These are phyloP conservation scores for Scrobipalpa atriplicella DNA, from an alignment of 2,888 invertebrate genomes.

Conservation along the genomic window DNA sequence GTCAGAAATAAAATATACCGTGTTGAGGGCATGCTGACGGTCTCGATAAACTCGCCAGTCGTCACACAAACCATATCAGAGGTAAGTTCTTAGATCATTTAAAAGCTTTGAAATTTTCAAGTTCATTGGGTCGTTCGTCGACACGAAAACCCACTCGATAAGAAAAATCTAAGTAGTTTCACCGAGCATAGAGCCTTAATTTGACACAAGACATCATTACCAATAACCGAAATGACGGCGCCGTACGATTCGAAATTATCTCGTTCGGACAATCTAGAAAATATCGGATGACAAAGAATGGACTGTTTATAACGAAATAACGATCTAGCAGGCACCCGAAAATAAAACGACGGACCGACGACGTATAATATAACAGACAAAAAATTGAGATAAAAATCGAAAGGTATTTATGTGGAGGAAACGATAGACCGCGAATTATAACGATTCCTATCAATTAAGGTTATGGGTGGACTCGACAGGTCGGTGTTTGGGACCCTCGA, in stretches of 20 bases:
- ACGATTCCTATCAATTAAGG: conserved; percentile 83
- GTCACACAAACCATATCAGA: too few relatives aligned
- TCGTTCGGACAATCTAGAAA: conserved; percentile 63
- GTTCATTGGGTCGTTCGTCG: too few relatives aligned
- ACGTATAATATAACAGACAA: conserved; percentile 74
- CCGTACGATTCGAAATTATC: conserved; percentile 64
- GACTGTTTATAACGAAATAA: conserved; percentile 80
- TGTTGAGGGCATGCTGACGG: too few relatives aligned
- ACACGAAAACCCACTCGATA: too few relatives aligned
- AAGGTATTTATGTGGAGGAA: conserved; percentile 77
- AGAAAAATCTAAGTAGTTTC: conserved; percentile 24
- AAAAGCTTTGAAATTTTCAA: too few relatives aligned
- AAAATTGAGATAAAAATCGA: conserved; percentile 76
- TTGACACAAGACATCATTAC: conserved; percentile 62
- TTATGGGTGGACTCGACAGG: conserved; percentile 74
- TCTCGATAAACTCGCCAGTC: too few relatives aligned
- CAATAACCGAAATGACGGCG: conserved; percentile 65
- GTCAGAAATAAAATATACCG: too few relatives aligned
- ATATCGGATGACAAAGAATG: conserved; percentile 80
- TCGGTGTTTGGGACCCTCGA: conserved; percentile 46
- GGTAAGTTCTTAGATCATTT: too few relatives aligned
- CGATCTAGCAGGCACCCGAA: conserved; percentile 77
- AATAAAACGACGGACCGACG: conserved; percentile 72
- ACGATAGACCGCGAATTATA: conserved; percentile 75
- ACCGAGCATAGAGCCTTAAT: conserved; percentile 45